phyloP scores from a whole-genome alignment of 2,797 vertebrate genomes.

The Atherinosoma microstoma region DNA sequence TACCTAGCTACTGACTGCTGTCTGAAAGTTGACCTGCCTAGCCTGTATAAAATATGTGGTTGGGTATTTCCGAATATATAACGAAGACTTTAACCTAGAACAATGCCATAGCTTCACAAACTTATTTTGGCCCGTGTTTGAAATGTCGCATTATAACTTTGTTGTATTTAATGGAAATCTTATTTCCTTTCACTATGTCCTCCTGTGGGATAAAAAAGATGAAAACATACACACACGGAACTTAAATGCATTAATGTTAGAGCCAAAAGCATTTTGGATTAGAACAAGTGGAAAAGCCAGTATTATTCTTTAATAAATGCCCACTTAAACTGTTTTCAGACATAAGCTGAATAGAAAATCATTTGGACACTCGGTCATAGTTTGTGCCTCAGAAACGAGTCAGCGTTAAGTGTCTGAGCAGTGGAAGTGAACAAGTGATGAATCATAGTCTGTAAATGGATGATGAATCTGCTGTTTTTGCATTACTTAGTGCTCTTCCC shows the following conservation, averaged over 20 bases:
- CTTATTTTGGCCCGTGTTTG: conserved; percentile 1
- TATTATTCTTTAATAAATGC: not conserved
- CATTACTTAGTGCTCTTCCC: not conserved
- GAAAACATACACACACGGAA: not conserved
- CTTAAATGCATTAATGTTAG: not conserved
- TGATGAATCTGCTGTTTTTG: conserved; percentile 43
- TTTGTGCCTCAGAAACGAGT: not conserved
- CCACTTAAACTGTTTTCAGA: not conserved
- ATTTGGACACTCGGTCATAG: not conserved
- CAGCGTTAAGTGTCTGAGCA: not conserved
- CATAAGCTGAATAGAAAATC: not conserved
- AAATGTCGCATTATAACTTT: conserved; percentile 10
- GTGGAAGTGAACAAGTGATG: conserved; percentile 31
- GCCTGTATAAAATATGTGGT: not conserved
- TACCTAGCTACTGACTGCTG: conserved; percentile 37
- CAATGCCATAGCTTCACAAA: not conserved
- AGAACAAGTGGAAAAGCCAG: not conserved
- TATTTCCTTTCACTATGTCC: not conserved
- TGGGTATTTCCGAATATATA: not conserved
- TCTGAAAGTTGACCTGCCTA: conserved; percentile 26
- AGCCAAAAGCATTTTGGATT: not conserved
- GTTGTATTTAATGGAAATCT: conserved; percentile 6
- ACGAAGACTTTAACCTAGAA: not conserved
- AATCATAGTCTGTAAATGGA: conserved; percentile 38
- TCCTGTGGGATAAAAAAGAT: not conserved